Base-by-base conservation (phyloP, 2,888 invertebrate genomes). In the Tenodera sinensis region DNA sequence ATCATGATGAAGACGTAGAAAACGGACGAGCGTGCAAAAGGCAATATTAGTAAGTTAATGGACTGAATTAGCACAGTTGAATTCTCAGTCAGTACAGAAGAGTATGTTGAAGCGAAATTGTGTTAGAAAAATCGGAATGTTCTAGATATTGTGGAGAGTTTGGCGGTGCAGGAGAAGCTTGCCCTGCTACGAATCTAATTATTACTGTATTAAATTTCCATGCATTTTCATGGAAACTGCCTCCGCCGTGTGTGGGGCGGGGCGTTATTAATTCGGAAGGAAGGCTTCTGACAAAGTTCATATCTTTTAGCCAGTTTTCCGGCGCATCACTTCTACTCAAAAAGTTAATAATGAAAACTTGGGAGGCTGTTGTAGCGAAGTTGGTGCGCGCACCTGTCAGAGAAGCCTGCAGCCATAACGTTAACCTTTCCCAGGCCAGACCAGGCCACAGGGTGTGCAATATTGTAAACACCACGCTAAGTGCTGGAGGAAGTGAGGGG, bases 181-280 rank as follows among this genome's bases (percentile, higher is more conserved):
- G 83, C 88, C 88, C 84, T 47, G 28, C 88, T 27, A 47, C 47
- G 83, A 90, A 90, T 90, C 90, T 90, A 89, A 90, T 90, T 90
- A 90, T 89, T 89, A 85, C 90, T 89, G 89, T 87, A 90, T 90
- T 89, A 90, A 90, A 90, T 90, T 90, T 90, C 89, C 90, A 90
- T 90, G 90, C 87, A 89, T 87, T 89, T 90, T 89, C 88, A 86
- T 88, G 84, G 88, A 83, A 85, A 85, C 54, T 88, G 84, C 83
- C 88, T 28, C 54, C 28, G 8, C 54, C n/a, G 20, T n/a, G 47
- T 84, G 84, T 89, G 88, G 42, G 27, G 83, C 82, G 12, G 89
- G 89, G 87, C 88, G 83, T 90, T 90, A 89, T 90, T 90, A 90
- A 90, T 90, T 88, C 89, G 81, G 42, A 34, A 86, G 89, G 89